Percentiles rank a stretch among this genome's conserved stretches.
phyloP scores from a whole-genome alignment of 1,140 invertebrate species.

The Laodelphax striatellus region DNA sequence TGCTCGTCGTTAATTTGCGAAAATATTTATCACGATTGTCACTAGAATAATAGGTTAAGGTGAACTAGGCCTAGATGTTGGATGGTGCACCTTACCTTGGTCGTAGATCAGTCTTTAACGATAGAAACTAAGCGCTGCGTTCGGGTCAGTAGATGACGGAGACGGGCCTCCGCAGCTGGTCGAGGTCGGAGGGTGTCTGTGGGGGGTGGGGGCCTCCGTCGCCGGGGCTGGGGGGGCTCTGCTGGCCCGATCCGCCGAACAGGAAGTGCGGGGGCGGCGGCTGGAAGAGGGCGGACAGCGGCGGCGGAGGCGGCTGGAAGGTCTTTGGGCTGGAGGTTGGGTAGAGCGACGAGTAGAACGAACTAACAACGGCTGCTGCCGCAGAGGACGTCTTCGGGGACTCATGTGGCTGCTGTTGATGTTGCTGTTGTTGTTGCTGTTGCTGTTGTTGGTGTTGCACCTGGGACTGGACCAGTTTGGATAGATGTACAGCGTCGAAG shows the following conservation, averaged over 20 bases:
- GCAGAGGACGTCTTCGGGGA: conserved; percentile 27
- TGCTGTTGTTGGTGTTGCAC: no score
- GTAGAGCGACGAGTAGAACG: conserved; percentile 50
- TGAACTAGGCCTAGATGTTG: no score
- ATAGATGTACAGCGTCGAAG: conserved; percentile 48
- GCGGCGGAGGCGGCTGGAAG: conserved; percentile 14
- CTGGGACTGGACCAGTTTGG: conserved; percentile 36
- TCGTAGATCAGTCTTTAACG: neutral
- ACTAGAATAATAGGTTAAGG: no score
- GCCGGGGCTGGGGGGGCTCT: conserved; percentile 18
- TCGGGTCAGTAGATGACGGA: conserved; percentile 23
- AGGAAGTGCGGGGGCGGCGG: conserved; percentile 22
- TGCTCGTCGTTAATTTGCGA: no score
- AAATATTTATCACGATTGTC: no score
- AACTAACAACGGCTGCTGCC: conserved; percentile 42
- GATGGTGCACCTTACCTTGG: neutral
- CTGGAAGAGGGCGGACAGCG: conserved; percentile 13
- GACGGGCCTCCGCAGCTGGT: conserved; percentile 23
- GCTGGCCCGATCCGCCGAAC: conserved; percentile 12
- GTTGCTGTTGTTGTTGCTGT: conserved; percentile 18
- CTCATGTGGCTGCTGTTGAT: conserved; percentile 15
- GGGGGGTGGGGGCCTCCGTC: conserved; percentile 1
- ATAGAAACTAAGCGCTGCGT: neutral
- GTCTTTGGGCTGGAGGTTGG: conserved; percentile 9
- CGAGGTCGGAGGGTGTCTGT: conserved; percentile 17